Evolutionary conservation across 2,888 invertebrate species (phyloP).

Genomic region (Autographa gamma): DNA sequence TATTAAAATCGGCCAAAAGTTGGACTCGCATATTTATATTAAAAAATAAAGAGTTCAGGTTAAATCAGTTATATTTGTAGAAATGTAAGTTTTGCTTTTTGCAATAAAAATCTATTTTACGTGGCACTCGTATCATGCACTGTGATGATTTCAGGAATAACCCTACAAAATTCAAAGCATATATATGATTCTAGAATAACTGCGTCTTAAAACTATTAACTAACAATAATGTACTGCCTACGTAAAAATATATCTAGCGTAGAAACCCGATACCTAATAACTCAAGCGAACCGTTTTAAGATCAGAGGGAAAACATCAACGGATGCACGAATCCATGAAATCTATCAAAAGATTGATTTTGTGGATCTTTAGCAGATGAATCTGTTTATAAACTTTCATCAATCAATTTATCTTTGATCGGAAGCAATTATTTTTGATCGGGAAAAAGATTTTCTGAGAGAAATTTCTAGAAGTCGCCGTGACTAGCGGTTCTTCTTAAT

Average conservation of each 20-base stretch:
- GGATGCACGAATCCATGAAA: neutral
- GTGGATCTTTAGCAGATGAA: neutral
- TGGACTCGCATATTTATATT: too few species aligned
- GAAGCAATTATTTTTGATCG: neutral
- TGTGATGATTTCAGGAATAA: too few species aligned
- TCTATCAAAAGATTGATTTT: neutral
- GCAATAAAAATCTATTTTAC: too few species aligned
- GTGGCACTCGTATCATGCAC: too few species aligned
- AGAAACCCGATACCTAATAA: neutral
- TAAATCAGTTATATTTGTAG: too few species aligned
- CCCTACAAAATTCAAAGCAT: too few species aligned
- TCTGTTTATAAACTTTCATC: constrained; percentile 1
- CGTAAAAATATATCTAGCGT: neutral
- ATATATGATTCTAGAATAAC: neutral
- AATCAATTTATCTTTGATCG: neutral
- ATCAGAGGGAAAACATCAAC: neutral
- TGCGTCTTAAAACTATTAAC: neutral
- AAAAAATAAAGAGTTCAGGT: too few species aligned
- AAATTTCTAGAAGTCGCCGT: neutral
- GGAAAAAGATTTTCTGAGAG: neutral
- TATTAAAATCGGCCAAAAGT: too few species aligned
- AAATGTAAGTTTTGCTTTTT: too few species aligned
- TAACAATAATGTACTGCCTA: neutral
- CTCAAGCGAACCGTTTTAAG: neutral
- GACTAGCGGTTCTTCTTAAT: neutral